A percentile compares a stretch with the other conserved stretches of the same genome.
phyloP scores from a whole-genome alignment of 2,113 vertebrate genomes.

The Nycticryphes semicollaris region DNA sequence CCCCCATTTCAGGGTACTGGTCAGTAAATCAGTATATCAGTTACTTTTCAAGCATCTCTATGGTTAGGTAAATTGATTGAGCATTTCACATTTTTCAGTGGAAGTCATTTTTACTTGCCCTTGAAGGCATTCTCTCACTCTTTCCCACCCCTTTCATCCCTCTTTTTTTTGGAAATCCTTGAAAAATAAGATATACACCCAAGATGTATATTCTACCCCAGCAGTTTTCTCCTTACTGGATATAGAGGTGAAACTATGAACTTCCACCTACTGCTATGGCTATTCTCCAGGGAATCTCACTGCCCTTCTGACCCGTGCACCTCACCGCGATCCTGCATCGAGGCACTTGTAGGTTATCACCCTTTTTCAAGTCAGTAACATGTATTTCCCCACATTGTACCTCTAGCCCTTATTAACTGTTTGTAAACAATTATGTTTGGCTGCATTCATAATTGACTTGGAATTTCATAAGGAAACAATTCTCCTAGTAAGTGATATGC shows the following conservation, averaged over 20 bases:
- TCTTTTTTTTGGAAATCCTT: background rate
- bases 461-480: background rate
- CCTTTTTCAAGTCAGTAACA: background rate
- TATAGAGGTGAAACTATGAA: background rate
- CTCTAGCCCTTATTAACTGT: background rate
- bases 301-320: background rate
- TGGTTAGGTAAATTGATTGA: background rate
- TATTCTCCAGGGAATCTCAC: background rate
- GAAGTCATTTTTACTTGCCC: background rate
- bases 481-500: background rate
- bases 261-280: background rate
- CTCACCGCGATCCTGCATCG: accelerated
- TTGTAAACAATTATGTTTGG: background rate
- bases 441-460: background rate
- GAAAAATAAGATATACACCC: background rate
- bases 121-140: background rate
- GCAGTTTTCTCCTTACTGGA: background rate
- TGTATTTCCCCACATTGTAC: background rate
- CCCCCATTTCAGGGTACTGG: background rate
- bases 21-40: background rate
- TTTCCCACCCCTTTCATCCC: background rate
- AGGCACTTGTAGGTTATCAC: background rate
- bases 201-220: background rate
- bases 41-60: background rate
- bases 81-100: background rate